Base-by-base conservation (phyloP, 2,113 vertebrate species). In the Leuciscus idus region DNA sequence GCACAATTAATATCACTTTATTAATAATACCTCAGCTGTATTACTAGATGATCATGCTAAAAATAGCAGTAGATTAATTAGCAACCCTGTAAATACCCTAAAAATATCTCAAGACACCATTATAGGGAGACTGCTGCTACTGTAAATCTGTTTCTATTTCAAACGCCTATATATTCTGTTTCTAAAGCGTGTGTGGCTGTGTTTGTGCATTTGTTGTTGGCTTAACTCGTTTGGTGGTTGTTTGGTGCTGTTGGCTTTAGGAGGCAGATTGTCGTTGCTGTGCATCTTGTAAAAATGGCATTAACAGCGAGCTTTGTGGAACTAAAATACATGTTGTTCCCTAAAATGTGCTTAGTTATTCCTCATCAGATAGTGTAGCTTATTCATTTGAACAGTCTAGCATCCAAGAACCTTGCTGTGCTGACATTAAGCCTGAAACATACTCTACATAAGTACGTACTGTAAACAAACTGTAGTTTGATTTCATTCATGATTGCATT, bases 251-350 rank as follows among this genome's bases (percentile, higher is more conserved):
- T 70, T 70, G 62, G 80, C 62, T n/a, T 82, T 52, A 82, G 17
- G 21, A 70, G 30, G 80, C 62, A 70, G 80, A 82, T 82, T 82
- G 80, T 82, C 80, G 26, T 46, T 64, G 79, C 80, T 70, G 62
- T 70, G 62, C 80, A 70, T 5, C 28, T 30, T 82, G 62, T 70
- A 52, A 82, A 52, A 82, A 82, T 70, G 46, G 62, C 64, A 82
- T 33, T 11, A 70, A 68, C 62, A 21, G 26, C 12, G 62, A 70
- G 61, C 46, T 33, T 52, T 2, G 36, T 66, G 43, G 26, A 81
- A 48, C 59, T 43, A 55, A 77, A 82, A 82, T 68, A 70, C 59
- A 81, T 48, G 15, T 81, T 30, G 79, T 81, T 81, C 17, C 79
- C n/a, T 28, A 48, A 4, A 28, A 43, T 81, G 79, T 81, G 59